Percentiles rank a stretch among this genome's conserved stretches.
Conservation (phyloP, 2,113 vertebrate species). For the Ictalurus punctatus region DNA sequence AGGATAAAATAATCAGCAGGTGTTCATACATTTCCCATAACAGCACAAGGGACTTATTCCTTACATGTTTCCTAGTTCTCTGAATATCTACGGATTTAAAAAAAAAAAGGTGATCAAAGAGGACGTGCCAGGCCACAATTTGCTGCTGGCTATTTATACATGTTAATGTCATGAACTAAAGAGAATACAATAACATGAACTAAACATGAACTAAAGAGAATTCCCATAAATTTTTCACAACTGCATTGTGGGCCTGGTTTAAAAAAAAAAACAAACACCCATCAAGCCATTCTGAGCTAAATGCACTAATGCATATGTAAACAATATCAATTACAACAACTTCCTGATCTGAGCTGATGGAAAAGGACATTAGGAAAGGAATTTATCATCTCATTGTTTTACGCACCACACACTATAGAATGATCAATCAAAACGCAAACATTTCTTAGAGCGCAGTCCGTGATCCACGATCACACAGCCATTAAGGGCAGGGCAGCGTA, state of each 20-base stretch:
- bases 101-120: background rate
- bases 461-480: background rate
- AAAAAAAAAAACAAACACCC: background rate
- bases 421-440: background rate
- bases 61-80: background rate
- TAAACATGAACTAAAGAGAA: background rate
- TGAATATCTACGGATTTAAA: background rate
- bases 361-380: background rate
- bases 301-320: background rate
- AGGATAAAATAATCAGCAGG: background rate
- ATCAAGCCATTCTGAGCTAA: background rate
- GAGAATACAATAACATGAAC: background rate
- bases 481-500: background rate
- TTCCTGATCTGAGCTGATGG: background rate
- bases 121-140: background rate
- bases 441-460: background rate
- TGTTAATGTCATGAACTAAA: background rate
- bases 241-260: background rate
- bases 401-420: background rate
- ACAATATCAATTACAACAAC: background rate
- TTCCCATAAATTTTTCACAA: slow-evolving; percentile 13
- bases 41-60: background rate
- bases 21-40: background rate
- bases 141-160: slow-evolving; percentile 3
- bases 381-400: background rate